These are phyloP conservation scores for Alethe castanea DNA, from an alignment of 2,113 vertebrate genomes.

Conservation along the genomic window DNA sequence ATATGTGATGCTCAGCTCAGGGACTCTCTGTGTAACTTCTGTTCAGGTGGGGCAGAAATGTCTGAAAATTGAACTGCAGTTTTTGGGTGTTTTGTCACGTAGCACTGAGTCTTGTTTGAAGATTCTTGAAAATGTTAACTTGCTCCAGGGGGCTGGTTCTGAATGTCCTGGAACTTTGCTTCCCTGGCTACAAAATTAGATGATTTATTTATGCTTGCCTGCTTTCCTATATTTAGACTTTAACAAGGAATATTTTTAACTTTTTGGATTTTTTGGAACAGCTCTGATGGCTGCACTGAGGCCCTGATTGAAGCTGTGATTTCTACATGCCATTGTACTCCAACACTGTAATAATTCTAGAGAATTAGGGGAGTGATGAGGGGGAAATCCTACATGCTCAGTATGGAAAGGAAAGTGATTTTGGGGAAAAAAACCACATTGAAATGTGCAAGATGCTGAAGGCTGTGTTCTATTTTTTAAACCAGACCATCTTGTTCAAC, in stretches of 20 bases:
- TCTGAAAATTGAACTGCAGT: background rate
- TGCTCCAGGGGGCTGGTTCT: background rate
- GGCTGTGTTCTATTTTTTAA: background rate
- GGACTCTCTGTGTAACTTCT: background rate
- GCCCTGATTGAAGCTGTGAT: background rate
- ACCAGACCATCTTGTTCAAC: background rate
- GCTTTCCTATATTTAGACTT: background rate
- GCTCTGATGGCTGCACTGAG: background rate
- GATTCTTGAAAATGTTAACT: background rate
- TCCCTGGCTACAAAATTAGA: background rate
- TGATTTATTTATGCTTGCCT: background rate
- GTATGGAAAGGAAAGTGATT: background rate
- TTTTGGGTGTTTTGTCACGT: background rate
- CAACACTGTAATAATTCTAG: background rate
- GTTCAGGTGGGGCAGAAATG: background rate
- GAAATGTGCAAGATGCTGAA: background rate
- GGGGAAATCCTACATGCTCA: background rate
- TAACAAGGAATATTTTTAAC: background rate
- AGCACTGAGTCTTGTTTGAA: background rate
- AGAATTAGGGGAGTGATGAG: background rate
- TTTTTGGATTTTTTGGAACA: background rate
- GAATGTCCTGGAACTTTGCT: background rate
- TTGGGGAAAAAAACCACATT: accelerated
- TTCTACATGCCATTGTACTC: background rate
- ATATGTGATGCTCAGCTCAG: background rate